These are phyloP conservation scores for Malthinus seriepunctatus DNA, from an alignment of 2,888 invertebrate species.

Conservation along the genomic window DNA sequence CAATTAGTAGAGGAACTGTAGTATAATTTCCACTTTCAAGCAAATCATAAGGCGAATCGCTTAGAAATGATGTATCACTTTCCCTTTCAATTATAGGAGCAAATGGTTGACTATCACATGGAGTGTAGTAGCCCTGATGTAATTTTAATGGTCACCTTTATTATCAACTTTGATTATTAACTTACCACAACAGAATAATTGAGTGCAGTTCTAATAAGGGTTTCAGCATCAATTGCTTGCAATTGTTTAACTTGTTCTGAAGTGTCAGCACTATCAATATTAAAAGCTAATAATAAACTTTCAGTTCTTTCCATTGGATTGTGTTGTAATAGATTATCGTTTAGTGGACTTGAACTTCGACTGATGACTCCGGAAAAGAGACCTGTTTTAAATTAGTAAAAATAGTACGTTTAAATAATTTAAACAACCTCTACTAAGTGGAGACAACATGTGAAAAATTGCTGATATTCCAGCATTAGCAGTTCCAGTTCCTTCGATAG, in stretches of 20 bases:
- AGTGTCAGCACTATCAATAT: background rate
- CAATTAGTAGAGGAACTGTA: no score
- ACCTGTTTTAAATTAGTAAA: no score
- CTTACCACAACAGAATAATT: slow-evolving; percentile 12
- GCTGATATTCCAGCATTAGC: slow-evolving; percentile 39
- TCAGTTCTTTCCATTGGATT: slow-evolving; percentile 6
- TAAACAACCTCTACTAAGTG: no score
- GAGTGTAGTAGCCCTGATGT: no score
- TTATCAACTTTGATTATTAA: background rate
- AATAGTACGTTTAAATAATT: no score
- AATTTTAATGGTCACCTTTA: no score
- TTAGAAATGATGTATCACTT: slow-evolving; percentile 8
- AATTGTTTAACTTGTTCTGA: background rate
- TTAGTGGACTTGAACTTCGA: no score
- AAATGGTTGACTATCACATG: slow-evolving; percentile 15
- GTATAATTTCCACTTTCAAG: no score
- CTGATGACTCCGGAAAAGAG: no score
- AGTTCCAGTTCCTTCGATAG: slow-evolving; percentile 35
- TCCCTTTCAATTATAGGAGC: slow-evolving; percentile 11
- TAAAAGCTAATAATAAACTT: slow-evolving; percentile 2
- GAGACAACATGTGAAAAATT: no score
- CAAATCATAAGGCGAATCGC: background rate
- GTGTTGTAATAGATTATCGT: slow-evolving; percentile 29
- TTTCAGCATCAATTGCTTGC: slow-evolving; percentile 9
- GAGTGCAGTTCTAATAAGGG: slow-evolving; percentile 6